A percentile compares a stretch with the other conserved stretches of the same genome.
Conservation (phyloP, 2,888 invertebrate species). For the Cephus rjabovi region DNA sequence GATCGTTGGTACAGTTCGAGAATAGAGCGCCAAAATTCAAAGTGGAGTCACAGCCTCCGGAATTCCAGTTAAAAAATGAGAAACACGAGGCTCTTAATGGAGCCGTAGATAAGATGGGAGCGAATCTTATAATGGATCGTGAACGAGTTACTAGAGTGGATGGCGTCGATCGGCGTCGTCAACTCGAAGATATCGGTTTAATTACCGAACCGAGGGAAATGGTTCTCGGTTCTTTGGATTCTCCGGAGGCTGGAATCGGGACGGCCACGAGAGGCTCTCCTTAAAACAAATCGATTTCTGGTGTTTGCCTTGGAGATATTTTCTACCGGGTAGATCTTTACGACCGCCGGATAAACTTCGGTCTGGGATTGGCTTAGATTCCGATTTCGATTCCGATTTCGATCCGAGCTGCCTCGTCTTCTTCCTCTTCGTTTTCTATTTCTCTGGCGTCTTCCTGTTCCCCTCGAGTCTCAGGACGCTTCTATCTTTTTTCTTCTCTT, state of each 20-base stretch:
- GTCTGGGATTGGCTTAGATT: background rate
- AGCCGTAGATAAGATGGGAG: constrained; percentile 1
- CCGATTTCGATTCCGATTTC: background rate
- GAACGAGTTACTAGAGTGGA: background rate
- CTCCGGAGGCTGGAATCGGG: background rate
- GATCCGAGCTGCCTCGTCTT: background rate
- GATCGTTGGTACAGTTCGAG: background rate
- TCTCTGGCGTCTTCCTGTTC: constrained; percentile 14
- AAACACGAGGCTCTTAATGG: background rate
- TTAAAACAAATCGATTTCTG: constrained; percentile 5
- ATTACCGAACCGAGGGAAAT: background rate
- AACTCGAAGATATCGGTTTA: background rate
- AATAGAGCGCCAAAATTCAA: background rate
- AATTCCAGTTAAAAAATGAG: background rate
- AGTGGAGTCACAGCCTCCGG: background rate
- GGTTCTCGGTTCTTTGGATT: background rate
- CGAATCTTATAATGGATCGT: constrained; percentile 1
- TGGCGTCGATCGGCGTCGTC: background rate
- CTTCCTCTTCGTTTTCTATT: background rate
- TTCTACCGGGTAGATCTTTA: background rate
- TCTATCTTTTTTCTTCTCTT: constrained; percentile 11
- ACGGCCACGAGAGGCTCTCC: background rate
- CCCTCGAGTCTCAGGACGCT: constrained; percentile 14
- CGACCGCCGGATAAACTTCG: background rate
- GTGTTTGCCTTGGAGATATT: background rate